A percentile compares a stretch with the other conserved stretches of the same genome.
Evolutionary conservation across 2,113 vertebrate genomes (phyloP).

Genomic region (Cavia porcellus): DNA sequence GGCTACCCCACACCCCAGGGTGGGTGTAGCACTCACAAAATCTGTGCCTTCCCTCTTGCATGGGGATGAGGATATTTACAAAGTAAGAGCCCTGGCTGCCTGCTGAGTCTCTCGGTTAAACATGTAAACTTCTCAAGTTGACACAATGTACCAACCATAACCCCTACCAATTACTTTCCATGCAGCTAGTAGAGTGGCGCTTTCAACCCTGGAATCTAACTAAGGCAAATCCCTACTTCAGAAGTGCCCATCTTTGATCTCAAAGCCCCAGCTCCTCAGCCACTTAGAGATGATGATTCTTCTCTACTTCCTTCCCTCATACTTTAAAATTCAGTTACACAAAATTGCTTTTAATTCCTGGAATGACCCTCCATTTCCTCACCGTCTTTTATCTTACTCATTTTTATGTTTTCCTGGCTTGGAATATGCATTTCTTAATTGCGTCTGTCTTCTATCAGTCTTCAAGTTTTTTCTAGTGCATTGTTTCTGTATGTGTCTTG

Average conservation of each 20-base stretch:
- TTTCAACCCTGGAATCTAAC: not conserved
- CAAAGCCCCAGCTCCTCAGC: not conserved
- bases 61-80: too few relatives aligned
- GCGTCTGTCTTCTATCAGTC: not conserved
- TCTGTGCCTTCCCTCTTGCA: too few relatives aligned
- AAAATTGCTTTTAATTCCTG: not conserved
- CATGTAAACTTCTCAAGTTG: too few relatives aligned
- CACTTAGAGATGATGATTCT: not conserved
- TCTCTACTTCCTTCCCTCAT: not conserved
- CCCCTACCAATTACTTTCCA: not conserved
- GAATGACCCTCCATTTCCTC: not conserved
- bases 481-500: not conserved
- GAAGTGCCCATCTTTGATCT: not conserved
- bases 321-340: not conserved
- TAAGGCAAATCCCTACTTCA: not conserved
- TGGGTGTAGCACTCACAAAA: too few relatives aligned
- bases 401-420: not conserved
- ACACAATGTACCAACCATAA: too few relatives aligned
- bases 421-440: not conserved
- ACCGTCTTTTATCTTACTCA: not conserved
- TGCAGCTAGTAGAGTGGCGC: not conserved
- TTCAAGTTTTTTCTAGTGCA: not conserved
- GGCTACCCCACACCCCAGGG: too few relatives aligned
- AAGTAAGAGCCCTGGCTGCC: too few relatives aligned
- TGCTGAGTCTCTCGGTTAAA: too few relatives aligned